These are phyloP conservation scores for Tromatobia lineatoria DNA, from an alignment of 2,888 invertebrate species.

Conservation along the genomic window DNA sequence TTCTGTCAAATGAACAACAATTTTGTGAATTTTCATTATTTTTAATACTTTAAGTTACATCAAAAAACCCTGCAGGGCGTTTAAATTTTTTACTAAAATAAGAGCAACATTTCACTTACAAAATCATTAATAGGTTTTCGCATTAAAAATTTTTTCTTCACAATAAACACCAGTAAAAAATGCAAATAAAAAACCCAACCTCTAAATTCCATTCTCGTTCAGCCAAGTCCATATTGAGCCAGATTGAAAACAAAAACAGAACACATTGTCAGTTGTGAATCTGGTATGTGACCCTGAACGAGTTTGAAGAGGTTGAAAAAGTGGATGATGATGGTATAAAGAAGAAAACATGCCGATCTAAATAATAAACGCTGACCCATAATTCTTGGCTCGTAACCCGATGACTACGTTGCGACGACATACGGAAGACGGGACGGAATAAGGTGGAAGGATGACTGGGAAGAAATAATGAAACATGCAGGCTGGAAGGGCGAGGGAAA, in stretches of 20 bases:
- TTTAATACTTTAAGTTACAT: background rate
- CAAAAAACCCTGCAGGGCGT: background rate
- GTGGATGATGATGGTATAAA: slow-evolving; percentile 2
- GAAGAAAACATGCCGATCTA: slow-evolving; percentile 26
- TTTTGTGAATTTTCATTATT: background rate
- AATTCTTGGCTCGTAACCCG: slow-evolving; percentile 68
- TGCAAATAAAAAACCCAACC: too few relatives aligned
- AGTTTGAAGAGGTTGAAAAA: slow-evolving; percentile 15
- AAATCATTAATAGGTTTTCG: too few relatives aligned
- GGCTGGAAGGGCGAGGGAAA: slow-evolving; percentile 26
- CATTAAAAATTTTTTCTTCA: too few relatives aligned
- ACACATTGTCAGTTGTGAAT: slow-evolving; percentile 51
- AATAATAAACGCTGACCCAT: slow-evolving; percentile 66
- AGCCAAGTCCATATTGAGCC: background rate
- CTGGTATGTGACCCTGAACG: slow-evolving; percentile 45
- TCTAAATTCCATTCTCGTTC: too few relatives aligned
- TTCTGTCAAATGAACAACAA: too few relatives aligned
- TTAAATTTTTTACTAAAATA: too few relatives aligned
- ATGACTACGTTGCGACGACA: slow-evolving; percentile 65
- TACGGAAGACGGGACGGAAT: slow-evolving; percentile 67
- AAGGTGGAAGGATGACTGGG: slow-evolving; percentile 51
- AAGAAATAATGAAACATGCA: slow-evolving; percentile 25
- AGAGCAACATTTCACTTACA: too few relatives aligned
- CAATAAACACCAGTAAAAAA: background rate
- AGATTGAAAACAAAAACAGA: slow-evolving; percentile 16